These are phyloP conservation scores for Diarsia brunnea DNA, from an alignment of 2,888 invertebrate genomes.

Conservation along the genomic window DNA sequence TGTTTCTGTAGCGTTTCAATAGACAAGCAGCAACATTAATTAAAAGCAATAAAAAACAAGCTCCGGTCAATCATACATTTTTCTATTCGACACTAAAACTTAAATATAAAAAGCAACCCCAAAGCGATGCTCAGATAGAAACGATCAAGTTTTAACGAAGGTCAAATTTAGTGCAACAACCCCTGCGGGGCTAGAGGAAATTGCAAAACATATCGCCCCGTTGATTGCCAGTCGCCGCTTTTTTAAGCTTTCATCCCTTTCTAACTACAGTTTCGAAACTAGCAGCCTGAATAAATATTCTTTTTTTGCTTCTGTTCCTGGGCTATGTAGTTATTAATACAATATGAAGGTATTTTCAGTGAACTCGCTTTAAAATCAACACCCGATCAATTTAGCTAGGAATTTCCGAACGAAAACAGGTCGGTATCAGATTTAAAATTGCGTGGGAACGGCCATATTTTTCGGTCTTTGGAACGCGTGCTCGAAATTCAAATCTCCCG, in stretches of 20 bases:
- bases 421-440: constrained; percentile 47
- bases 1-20: too few relatives aligned
- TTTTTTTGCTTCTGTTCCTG: neutral
- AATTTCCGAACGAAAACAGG: constrained; percentile 32
- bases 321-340: constrained; percentile 14
- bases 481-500: constrained; percentile 44
- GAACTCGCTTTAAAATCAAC: constrained; percentile 29
- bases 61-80: neutral
- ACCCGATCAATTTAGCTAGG: constrained; percentile 39
- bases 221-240: constrained; percentile 52
- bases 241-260: constrained; percentile 34
- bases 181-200: constrained; percentile 35
- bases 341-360: constrained; percentile 6
- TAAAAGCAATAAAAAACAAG: neutral
- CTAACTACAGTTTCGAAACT: constrained; percentile 39
- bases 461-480: constrained; percentile 37
- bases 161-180: constrained; percentile 53
- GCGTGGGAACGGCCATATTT: constrained; percentile 46
- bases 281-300: constrained; percentile 36
- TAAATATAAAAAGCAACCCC: neutral
- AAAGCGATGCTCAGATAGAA: constrained; percentile 17
- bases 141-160: constrained; percentile 48
- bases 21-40: neutral
- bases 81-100: neutral
- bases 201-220: constrained; percentile 52